Conservation (phyloP, 1,140 invertebrate genomes). For the Brachionus plicatilis region DNA sequence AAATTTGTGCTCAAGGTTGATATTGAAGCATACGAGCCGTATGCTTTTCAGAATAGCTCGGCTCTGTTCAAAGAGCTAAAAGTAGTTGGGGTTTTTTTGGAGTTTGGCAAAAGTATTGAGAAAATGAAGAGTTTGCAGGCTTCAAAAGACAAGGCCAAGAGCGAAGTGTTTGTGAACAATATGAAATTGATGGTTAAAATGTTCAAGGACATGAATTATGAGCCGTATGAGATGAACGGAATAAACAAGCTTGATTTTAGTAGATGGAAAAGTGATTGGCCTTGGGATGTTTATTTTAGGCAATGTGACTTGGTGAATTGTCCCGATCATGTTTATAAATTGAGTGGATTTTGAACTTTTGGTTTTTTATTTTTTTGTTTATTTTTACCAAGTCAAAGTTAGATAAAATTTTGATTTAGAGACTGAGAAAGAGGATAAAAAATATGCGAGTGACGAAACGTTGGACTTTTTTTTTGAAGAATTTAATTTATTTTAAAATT, state of each 20-base stretch:
- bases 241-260: neutral
- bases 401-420: too few species aligned
- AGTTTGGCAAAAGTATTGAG: conserved; percentile 38
- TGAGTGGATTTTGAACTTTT: neutral
- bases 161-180: neutral
- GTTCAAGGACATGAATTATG: conserved; percentile 13
- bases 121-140: neutral
- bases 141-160: neutral
- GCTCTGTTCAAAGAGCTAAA: neutral
- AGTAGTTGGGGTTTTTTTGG: neutral
- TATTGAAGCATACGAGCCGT: conserved; percentile 24
- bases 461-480: too few species aligned
- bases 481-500: too few species aligned
- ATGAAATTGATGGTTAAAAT: neutral
- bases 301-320: conserved; percentile 15
- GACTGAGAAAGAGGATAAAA: too few species aligned
- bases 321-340: conserved; percentile 35
- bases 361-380: too few species aligned
- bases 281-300: conserved; percentile 40
- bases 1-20: conserved; percentile 35
- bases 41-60: neutral
- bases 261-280: conserved; percentile 34
- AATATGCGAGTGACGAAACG: too few species aligned
- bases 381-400: too few species aligned
- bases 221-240: conserved; percentile 37